These are phyloP conservation scores for Cyphomyrus discorhynchus DNA, from an alignment of 2,113 vertebrate genomes.

Conservation along the genomic window DNA sequence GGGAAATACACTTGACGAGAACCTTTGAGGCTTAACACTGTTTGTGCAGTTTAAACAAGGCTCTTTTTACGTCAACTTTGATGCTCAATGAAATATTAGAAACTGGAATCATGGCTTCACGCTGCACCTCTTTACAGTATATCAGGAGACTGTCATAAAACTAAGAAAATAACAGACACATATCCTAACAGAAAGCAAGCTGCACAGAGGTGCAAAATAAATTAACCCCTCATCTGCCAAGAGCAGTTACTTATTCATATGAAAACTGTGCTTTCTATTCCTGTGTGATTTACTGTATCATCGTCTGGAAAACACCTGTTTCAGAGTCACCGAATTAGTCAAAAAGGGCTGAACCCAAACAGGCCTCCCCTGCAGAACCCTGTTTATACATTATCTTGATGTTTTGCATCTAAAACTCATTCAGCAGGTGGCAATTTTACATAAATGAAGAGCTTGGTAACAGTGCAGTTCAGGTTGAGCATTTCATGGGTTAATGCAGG, in stretches of 20 bases:
- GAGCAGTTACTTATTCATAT: conserved; percentile 44
- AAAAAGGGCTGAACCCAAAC: conserved; percentile 26
- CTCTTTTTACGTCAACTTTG: neutral
- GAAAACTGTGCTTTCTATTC: conserved; percentile 31
- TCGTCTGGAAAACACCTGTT: conserved; percentile 50
- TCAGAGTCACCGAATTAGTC: conserved; percentile 14
- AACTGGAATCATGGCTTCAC: neutral
- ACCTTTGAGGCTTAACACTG: neutral
- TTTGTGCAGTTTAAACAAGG: neutral
- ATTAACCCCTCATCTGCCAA: conserved; percentile 51
- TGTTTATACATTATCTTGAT: neutral
- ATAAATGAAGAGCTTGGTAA: neutral
- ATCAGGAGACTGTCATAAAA: neutral
- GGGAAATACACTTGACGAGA: neutral
- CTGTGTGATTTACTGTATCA: conserved; percentile 21
- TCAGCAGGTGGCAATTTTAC: neutral
- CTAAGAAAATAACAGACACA: neutral
- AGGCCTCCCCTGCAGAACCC: neutral
- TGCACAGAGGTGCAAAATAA: conserved; percentile 35
- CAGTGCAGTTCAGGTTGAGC: neutral
- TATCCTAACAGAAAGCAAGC: neutral
- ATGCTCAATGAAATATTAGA: neutral
- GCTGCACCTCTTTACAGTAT: neutral
- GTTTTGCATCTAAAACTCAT: neutral
- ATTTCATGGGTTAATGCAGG: neutral